Percentiles rank a stretch among this genome's conserved stretches.
Evolutionary conservation across 92 coral and sea anemone species (phyloP).

Genomic region (Hydrozoanthus gracilis): DNA sequence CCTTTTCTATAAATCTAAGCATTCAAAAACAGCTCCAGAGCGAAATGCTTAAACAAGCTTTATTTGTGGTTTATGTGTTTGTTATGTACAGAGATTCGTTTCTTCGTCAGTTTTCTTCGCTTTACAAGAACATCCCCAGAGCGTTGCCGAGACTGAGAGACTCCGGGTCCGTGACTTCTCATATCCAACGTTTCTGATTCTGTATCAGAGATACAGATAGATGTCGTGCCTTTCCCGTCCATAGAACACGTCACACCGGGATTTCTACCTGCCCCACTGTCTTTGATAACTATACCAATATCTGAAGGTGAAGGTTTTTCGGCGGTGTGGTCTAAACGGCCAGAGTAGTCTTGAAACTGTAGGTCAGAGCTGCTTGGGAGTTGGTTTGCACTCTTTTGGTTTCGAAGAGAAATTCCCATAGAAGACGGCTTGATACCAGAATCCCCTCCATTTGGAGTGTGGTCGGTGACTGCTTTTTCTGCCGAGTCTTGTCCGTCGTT

Average conservation of each 20-base stretch:
- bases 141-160: too few species aligned
- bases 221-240: constrained; percentile 8
- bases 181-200: constrained; percentile 1
- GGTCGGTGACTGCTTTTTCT: not conserved
- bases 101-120: too few species aligned
- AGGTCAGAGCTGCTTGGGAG: not conserved
- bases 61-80: too few species aligned
- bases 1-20: too few species aligned
- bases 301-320: not conserved
- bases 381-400: not conserved
- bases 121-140: too few species aligned
- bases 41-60: too few species aligned
- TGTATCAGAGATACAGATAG: constrained; percentile 26
- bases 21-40: too few species aligned
- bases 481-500: not conserved
- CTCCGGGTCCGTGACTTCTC: not conserved
- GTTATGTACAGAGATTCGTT: too few species aligned
- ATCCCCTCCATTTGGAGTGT: constrained; percentile 3
- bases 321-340: not conserved
- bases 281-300: constrained; percentile 15
- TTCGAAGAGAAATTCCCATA: not conserved
- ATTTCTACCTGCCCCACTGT: not conserved
- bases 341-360: constrained; percentile 9
- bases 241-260: constrained; percentile 8
- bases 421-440: not conserved